A percentile compares a stretch with the other conserved stretches of the same genome.
phyloP scores from a whole-genome alignment of 1,140 invertebrate species.

The Euura lappo region DNA sequence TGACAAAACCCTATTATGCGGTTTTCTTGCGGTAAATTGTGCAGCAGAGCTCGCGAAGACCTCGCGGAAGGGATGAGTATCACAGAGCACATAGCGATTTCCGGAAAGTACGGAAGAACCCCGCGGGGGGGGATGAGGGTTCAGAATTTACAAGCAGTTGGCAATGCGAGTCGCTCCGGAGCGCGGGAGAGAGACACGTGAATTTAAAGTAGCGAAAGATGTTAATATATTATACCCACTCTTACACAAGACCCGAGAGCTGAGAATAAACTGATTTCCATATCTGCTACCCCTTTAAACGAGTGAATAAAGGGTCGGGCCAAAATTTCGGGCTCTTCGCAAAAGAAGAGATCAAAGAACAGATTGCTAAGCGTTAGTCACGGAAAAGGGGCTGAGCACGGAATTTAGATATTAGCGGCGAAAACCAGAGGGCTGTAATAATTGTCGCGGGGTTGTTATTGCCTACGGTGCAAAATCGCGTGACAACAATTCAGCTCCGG shows the following conservation, averaged over 20 bases:
- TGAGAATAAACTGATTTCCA: not conserved
- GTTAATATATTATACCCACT: conserved; percentile 1
- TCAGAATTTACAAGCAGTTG: not conserved
- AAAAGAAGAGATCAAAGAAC: too few relatives aligned
- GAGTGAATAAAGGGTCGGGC: too few relatives aligned
- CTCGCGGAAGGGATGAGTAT: too few relatives aligned
- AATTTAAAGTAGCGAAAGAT: not conserved
- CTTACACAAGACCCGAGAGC: not conserved
- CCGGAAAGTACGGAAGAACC: too few relatives aligned
- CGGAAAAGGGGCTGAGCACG: not conserved
- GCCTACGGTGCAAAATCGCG: not conserved
- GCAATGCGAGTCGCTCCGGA: not conserved
- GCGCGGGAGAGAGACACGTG: not conserved
- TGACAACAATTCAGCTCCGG: not conserved
- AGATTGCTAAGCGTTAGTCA: not conserved
- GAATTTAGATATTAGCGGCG: not conserved
- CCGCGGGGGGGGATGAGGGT: not conserved
- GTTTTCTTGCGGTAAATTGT: too few relatives aligned
- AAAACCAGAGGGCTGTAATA: not conserved
- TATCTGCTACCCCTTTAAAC: not conserved
- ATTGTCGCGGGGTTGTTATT: not conserved
- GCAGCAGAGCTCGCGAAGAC: too few relatives aligned
- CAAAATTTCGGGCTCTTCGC: too few relatives aligned
- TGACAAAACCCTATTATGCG: too few relatives aligned
- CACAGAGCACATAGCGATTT: too few relatives aligned